Percentiles rank a stretch among this genome's conserved stretches.
Evolutionary conservation across 53 echinoderm and acorn worm species (phyloP).

Genomic region (Antedon mediterranea): DNA sequence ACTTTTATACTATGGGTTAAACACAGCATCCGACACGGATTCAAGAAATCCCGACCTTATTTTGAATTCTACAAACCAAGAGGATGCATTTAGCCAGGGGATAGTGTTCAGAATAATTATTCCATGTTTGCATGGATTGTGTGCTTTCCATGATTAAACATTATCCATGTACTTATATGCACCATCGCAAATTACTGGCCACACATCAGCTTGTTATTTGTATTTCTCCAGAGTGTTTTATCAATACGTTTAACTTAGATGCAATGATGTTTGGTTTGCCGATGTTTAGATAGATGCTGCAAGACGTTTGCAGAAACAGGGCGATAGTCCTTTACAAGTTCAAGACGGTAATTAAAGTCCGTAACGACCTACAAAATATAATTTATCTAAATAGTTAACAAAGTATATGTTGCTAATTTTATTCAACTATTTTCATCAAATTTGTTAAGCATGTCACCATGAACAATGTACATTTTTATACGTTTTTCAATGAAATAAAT

Average conservation of each 20-base stretch:
- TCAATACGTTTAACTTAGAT: not conserved
- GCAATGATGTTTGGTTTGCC: not conserved
- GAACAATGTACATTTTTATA: too few relatives aligned
- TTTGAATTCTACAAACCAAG: not conserved
- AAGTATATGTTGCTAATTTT: not conserved
- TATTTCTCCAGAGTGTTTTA: not conserved
- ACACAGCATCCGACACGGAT: not conserved
- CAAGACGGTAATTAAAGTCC: not conserved
- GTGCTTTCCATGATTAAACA: not conserved
- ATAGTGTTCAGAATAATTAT: not conserved
- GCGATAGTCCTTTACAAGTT: not conserved
- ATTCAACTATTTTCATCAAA: too few relatives aligned
- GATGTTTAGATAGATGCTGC: not conserved
- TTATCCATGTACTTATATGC: not conserved
- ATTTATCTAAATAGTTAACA: not conserved
- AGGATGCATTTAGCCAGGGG: not conserved
- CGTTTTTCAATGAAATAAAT: too few relatives aligned
- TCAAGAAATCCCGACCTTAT: not conserved
- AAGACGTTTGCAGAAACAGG: not conserved
- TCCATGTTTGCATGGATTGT: not conserved
- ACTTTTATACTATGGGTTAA: not conserved
- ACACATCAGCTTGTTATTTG: not conserved
- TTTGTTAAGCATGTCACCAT: too few relatives aligned
- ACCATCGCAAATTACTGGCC: not conserved
- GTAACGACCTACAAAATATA: not conserved